Percentiles rank a stretch among this genome's conserved stretches.
Evolutionary conservation across 2,113 vertebrate genomes (phyloP).

Genomic region (Eurypyga helias): DNA sequence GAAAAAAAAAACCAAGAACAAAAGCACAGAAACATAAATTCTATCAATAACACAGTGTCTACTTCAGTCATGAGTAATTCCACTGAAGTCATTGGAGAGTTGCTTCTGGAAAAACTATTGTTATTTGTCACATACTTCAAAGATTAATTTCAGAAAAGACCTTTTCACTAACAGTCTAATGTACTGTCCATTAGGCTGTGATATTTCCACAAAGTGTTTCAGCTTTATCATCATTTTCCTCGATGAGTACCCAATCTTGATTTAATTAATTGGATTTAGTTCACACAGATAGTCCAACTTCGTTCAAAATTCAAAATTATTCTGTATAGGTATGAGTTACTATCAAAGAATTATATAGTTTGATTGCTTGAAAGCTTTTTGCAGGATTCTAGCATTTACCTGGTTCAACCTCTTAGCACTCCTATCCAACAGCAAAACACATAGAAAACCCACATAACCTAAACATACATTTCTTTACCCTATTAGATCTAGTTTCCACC

Average conservation of each 20-base stretch:
- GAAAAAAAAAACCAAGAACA: not conserved
- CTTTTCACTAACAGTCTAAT: not conserved
- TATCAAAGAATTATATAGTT: not conserved
- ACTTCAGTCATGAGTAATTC: not conserved
- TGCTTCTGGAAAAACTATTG: not conserved
- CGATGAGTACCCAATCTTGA: not conserved
- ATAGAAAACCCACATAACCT: not conserved
- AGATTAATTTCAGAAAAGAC: not conserved
- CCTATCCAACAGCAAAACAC: not conserved
- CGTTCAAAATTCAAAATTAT: not conserved
- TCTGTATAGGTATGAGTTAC: not conserved
- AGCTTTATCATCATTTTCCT: not conserved
- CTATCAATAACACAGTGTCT: not conserved
- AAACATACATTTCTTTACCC: not conserved
- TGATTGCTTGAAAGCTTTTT: not conserved
- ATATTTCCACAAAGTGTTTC: not conserved
- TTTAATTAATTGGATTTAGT: not conserved
- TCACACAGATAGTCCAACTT: not conserved
- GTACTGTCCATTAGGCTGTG: not conserved
- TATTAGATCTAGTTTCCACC: rapidly evolving
- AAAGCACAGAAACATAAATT: not conserved
- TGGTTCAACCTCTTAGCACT: not conserved
- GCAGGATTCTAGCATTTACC: not conserved
- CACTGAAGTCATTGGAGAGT: not conserved
- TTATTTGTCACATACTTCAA: not conserved